A percentile compares a stretch with the other conserved stretches of the same genome.
phyloP scores from a whole-genome alignment of 2,113 vertebrate genomes.

The Microtus montanus region DNA sequence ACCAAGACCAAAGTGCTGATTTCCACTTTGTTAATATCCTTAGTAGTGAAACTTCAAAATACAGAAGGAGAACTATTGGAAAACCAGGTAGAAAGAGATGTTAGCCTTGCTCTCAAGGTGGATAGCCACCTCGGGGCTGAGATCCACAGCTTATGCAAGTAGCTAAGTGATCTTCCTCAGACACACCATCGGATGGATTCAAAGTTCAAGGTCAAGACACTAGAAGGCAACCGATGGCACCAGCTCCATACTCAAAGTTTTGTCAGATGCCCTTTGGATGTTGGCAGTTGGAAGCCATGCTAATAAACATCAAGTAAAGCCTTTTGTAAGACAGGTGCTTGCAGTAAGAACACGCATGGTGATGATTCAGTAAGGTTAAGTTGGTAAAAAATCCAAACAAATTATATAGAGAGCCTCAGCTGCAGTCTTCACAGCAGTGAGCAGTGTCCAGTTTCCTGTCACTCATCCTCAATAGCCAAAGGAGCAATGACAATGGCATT shows the following conservation, averaged over 20 bases:
- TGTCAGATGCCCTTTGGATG: not conserved
- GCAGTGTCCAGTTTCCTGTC: not conserved
- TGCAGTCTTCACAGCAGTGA: not conserved
- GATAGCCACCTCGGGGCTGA: not conserved
- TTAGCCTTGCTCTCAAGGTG: not conserved
- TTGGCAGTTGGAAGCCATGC: not conserved
- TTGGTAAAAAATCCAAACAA: not conserved
- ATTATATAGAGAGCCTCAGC: not conserved
- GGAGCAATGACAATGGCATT: not conserved
- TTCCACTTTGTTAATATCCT: not conserved
- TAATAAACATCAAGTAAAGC: not conserved
- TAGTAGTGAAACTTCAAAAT: constrained; percentile 6
- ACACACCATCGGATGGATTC: not conserved
- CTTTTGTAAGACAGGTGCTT: not conserved
- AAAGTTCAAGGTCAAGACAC: not conserved
- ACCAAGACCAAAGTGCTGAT: not conserved
- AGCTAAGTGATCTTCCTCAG: not conserved
- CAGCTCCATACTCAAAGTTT: constrained; percentile 17
- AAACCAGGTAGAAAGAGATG: not conserved
- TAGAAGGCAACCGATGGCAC: not conserved
- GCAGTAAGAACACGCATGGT: not conserved
- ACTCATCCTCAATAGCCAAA: not conserved
- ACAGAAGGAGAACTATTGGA: not conserved
- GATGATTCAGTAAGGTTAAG: not conserved
- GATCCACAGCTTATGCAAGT: not conserved